Conservation (phyloP, 2,797 vertebrate genomes). For the Toxotes lorentzi region DNA sequence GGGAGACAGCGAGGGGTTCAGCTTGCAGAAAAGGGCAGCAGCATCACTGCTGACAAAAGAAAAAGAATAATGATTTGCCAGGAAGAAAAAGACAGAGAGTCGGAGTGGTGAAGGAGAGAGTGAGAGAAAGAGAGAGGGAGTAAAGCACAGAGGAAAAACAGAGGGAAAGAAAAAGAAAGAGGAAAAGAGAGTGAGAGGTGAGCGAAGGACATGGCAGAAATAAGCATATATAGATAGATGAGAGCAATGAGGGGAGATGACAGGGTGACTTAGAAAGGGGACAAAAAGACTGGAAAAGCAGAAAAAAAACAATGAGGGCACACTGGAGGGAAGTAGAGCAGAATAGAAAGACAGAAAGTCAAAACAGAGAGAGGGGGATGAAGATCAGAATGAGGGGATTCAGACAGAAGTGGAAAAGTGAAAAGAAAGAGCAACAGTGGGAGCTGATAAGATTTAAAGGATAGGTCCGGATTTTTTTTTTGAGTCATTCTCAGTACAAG, state of each 20-base stretch:
- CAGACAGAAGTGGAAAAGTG: conserved; percentile 15
- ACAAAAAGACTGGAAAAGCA: conserved; percentile 45
- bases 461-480: conserved; percentile 1
- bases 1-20: conserved; percentile 25
- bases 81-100: conserved; percentile 62
- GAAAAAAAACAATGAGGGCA: conserved; percentile 46
- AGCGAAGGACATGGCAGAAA: conserved; percentile 74
- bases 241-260: conserved; percentile 71
- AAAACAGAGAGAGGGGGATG: conserved; percentile 43
- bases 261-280: conserved; percentile 75
- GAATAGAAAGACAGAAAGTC: conserved; percentile 51
- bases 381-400: conserved; percentile 9
- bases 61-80: conserved; percentile 75
- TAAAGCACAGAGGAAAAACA: conserved; percentile 49
- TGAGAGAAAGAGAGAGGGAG: conserved; percentile 2
- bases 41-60: conserved; percentile 78
- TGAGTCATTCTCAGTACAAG: not conserved
- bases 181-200: conserved; percentile 56
- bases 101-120: not conserved
- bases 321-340: conserved; percentile 62
- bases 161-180: conserved; percentile 42
- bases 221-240: conserved; percentile 79
- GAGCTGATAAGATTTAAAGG: conserved; percentile 14
- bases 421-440: conserved; percentile 20
- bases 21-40: conserved; percentile 70